phyloP scores from a whole-genome alignment of 2,797 vertebrate species.

The Pagetopsis macropterus region DNA sequence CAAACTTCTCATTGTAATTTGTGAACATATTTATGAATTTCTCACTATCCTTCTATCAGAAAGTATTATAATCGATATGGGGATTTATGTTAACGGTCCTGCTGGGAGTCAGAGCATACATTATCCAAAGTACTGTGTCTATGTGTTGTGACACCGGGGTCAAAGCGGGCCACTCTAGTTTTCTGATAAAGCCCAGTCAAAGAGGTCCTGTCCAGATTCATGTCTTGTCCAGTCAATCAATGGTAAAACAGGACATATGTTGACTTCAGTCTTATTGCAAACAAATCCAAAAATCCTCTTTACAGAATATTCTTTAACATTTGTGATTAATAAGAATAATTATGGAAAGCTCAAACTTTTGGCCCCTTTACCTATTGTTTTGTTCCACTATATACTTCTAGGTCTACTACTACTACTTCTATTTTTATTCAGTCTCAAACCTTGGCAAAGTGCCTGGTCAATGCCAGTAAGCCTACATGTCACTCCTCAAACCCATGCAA shows the following conservation, averaged over 20 bases:
- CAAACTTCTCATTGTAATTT: background rate
- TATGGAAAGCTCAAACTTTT: background rate
- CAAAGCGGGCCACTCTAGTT: slow-evolving; percentile 20
- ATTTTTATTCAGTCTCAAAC: background rate
- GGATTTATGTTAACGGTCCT: background rate
- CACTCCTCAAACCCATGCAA: slow-evolving; percentile 34
- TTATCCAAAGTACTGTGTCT: background rate
- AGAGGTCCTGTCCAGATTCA: slow-evolving; percentile 11
- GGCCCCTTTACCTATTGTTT: no score
- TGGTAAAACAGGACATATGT: slow-evolving; percentile 6
- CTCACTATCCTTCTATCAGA: background rate
- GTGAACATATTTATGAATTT: background rate
- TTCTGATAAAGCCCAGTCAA: slow-evolving; percentile 2
- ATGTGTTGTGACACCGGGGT: slow-evolving; percentile 31
- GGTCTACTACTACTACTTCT: background rate
- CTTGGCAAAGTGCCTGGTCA: slow-evolving; percentile 4
- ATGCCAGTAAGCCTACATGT: slow-evolving; percentile 44
- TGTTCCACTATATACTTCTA: no score
- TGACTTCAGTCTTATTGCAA: background rate
- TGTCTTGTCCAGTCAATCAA: background rate
- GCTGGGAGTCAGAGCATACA: background rate
- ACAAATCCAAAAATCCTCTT: background rate
- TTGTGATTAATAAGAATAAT: background rate
- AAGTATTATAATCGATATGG: background rate
- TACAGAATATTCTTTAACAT: background rate